Evolutionary conservation across 2,797 vertebrate species (phyloP).

Genomic region (Oceanodroma leucorhoa): DNA sequence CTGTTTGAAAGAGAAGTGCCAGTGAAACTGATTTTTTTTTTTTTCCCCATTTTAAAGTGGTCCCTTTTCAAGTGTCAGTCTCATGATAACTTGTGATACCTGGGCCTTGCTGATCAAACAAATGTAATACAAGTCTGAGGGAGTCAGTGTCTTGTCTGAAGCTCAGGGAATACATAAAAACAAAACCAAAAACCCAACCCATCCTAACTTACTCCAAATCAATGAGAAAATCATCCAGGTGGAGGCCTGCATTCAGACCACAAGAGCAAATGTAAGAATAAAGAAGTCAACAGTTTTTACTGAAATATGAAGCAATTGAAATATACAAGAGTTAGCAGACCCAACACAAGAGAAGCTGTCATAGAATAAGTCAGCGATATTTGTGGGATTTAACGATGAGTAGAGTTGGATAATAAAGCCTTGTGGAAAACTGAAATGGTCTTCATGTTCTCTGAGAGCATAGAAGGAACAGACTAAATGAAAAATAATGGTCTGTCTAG

Average conservation of each 20-base stretch:
- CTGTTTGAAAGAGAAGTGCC: background rate
- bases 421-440: background rate
- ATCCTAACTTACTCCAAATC: background rate
- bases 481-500: background rate
- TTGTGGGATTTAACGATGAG: background rate
- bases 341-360: background rate
- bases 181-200: background rate
- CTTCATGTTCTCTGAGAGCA: background rate
- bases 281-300: background rate
- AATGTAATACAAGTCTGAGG: background rate
- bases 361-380: background rate
- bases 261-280: background rate
- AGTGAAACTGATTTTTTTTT: background rate
- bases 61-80: background rate
- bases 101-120: background rate
- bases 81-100: background rate
- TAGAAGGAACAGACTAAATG: background rate
- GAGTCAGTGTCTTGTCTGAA: background rate
- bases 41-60: background rate
- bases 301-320: background rate
- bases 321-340: background rate
- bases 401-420: background rate
- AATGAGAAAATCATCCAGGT: background rate
- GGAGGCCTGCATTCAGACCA: background rate
- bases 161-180: background rate